These are phyloP conservation scores for Sepiola atlantica DNA, from an alignment of 2,888 invertebrate genomes.

Conservation along the genomic window DNA sequence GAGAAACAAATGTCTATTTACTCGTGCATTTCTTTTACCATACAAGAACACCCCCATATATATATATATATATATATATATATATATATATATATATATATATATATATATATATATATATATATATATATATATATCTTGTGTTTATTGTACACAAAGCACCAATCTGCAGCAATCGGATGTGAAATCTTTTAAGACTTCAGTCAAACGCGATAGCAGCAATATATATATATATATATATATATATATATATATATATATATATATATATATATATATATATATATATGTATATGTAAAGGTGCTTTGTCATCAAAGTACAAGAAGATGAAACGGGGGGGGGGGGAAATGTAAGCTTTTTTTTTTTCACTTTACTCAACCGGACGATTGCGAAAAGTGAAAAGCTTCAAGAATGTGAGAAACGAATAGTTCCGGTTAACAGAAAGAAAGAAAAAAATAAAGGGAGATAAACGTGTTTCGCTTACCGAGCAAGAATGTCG, in stretches of 20 bases:
- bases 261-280: too few relatives aligned
- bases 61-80: too few relatives aligned
- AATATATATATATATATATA: background rate
- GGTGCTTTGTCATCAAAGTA: conserved; percentile 6
- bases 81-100: too few relatives aligned
- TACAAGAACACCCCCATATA: too few relatives aligned
- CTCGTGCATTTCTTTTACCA: too few relatives aligned
- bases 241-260: too few relatives aligned
- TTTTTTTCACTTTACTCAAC: background rate
- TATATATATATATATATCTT: too few relatives aligned
- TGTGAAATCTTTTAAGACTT: conserved; percentile 1
- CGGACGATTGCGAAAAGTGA: background rate
- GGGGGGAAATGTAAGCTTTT: background rate
- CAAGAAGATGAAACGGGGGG: background rate
- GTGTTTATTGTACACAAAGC: background rate
- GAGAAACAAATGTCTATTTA: too few relatives aligned
- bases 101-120: too few relatives aligned
- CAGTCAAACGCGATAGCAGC: background rate
- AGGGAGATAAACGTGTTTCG: background rate
- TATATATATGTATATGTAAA: background rate
- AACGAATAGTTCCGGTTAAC: background rate
- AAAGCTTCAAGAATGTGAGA: background rate
- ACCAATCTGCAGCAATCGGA: background rate
- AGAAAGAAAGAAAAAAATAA: background rate
- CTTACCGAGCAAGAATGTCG: background rate